Evolutionary conservation across 2,797 vertebrate species (phyloP).

Genomic region (Myotis vivesi): DNA sequence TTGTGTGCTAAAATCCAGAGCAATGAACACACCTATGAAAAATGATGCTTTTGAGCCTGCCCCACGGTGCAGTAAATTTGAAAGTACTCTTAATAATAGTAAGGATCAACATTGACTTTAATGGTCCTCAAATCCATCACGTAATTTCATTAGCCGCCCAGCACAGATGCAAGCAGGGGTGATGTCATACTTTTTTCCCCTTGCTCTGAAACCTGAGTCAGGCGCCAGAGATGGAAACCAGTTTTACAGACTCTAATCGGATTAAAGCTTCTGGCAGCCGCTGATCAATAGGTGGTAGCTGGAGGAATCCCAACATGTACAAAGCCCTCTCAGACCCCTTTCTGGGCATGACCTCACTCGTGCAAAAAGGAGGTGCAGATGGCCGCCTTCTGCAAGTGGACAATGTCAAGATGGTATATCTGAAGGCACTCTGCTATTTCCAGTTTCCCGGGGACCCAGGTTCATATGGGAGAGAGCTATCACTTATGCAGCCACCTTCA

Average conservation of each 20-base stretch:
- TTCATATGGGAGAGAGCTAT: not conserved
- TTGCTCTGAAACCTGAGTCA: conserved; percentile 86
- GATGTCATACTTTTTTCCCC: conserved; percentile 87
- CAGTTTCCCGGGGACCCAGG: not conserved
- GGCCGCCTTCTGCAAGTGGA: not conserved
- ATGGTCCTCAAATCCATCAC: conserved; percentile 85
- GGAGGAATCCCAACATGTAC: conserved; percentile 79
- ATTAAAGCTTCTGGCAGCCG: conserved; percentile 84
- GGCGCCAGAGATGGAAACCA: conserved; percentile 86
- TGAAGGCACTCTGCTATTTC: not conserved
- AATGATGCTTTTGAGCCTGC: conserved; percentile 85
- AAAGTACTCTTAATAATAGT: conserved; percentile 89
- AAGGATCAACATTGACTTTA: conserved; percentile 89
- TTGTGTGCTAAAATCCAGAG: conserved; percentile 65
- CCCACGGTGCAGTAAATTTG: conserved; percentile 86
- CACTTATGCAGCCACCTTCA: not conserved
- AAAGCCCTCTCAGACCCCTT: conserved; percentile 65
- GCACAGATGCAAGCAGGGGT: conserved; percentile 85
- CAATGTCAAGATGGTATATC: not conserved
- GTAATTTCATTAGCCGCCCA: conserved; percentile 88
- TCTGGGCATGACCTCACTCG: conserved; percentile 16
- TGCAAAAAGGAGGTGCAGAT: not conserved
- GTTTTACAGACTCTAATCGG: conserved; percentile 86
- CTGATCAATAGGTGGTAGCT: conserved; percentile 81
- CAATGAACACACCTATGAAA: conserved; percentile 84